Percentiles rank a stretch among this genome's conserved stretches.
phyloP scores from a whole-genome alignment of 2,888 invertebrate genomes.

The Nebria brevicollis region DNA sequence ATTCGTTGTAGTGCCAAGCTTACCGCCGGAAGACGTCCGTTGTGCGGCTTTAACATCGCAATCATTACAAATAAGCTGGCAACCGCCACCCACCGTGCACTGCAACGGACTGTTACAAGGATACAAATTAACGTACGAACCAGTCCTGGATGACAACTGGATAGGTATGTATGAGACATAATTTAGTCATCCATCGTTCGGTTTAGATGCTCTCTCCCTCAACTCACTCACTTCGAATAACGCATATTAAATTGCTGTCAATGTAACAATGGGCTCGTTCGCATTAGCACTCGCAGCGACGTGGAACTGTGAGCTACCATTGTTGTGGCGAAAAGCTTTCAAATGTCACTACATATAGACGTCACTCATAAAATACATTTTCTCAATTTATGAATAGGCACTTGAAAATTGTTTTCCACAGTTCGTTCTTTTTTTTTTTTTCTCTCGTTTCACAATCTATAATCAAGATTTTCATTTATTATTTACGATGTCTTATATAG shows the following conservation, averaged over 20 bases:
- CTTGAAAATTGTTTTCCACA: neutral
- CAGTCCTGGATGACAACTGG: conserved; percentile 69
- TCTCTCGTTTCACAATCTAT: neutral
- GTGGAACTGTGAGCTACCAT: conserved; percentile 8
- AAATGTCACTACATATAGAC: conserved; percentile 25
- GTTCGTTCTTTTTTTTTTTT: neutral
- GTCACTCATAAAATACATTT: conserved; percentile 20
- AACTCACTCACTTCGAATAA: neutral
- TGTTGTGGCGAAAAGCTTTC: conserved; percentile 39
- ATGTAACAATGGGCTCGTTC: conserved; percentile 18
- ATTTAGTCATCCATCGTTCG: conserved; percentile 33
- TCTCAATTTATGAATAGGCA: neutral
- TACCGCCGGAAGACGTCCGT: conserved; percentile 80
- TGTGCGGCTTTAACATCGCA: conserved; percentile 80
- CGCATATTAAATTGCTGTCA: conserved; percentile 43
- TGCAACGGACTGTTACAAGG: conserved; percentile 82
- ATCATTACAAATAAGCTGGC: conserved; percentile 83
- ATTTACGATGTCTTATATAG: neutral
- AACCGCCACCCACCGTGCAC: conserved; percentile 77
- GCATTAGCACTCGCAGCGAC: conserved; percentile 27
- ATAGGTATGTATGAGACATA: conserved; percentile 57
- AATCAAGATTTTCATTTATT: neutral
- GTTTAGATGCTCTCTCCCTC: conserved; percentile 17
- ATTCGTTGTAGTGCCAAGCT: conserved; percentile 73
- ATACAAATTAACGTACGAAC: conserved; percentile 76